Base-by-base conservation (phyloP, 2,113 vertebrate genomes). In the Dipodomys merriami region DNA sequence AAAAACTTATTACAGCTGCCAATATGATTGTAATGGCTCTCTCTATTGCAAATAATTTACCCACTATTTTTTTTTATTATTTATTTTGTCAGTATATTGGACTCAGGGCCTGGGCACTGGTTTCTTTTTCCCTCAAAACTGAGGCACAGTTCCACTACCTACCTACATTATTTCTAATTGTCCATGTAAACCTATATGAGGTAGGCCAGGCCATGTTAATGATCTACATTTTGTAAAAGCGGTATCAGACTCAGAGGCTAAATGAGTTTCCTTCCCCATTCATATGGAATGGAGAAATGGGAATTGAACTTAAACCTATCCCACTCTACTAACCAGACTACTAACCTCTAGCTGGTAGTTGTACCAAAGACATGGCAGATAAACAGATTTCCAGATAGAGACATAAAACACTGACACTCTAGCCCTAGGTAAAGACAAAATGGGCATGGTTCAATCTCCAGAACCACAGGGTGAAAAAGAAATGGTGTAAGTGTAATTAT, bases 161-260 rank as follows among this genome's bases (percentile, higher is more conserved):
- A 57, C 53, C 49, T 94, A 62, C 64, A 80, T 83, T 76, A 84
- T 81, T 62, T 71, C 80, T 72, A 73, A 64, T 62, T 57, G 46
- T 77, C 30, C 29, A 20, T 30, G 90, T 80, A 84, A 68, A 8
- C 15, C 27, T 7, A 35, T 7, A 35, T 33, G 39, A 82, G 27
- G 46, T 81, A 62, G 53, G 46, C 57, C 60, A n/a, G 39, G 39
- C 5, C 39, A 39, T 71, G 30, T n/a, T 93, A 79, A 65, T 81
- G 81, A 87, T 44, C 72, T 93, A 82, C 33, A 71, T 78, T 96
- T 86, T 91, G 68, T 65, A 91, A 22, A 67, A n/a, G 13, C 84
- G 76, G 44, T 81, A 95, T 91, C n/a, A 87, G 60, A 33, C 7
- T 30, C 44, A 57, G 53, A 74, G 35, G 72, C 35, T 83, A 80